phyloP scores from a whole-genome alignment of 2,888 invertebrate genomes.

The Cantharis rustica region DNA sequence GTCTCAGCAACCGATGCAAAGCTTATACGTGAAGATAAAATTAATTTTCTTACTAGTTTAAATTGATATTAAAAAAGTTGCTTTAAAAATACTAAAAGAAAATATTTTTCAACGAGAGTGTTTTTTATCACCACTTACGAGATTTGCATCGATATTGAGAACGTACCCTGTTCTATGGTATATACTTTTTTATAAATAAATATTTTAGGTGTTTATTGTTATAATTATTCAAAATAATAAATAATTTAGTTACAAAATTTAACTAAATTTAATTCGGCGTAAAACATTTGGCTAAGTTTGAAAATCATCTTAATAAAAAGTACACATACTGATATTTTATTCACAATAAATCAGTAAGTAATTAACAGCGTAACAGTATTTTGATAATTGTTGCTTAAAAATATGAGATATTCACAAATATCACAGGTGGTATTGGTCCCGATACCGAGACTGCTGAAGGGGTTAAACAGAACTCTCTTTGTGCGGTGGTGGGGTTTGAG shows the following conservation, averaged over 20 bases:
- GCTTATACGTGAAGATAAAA: too few relatives aligned
- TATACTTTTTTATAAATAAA: neutral
- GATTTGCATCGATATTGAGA: too few relatives aligned
- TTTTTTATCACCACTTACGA: too few relatives aligned
- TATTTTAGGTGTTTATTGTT: neutral
- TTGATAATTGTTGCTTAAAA: conserved; percentile 53
- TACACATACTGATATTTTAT: conserved; percentile 52
- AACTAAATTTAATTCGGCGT: neutral
- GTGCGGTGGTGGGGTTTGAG: conserved; percentile 55
- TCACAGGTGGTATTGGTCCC: conserved; percentile 59
- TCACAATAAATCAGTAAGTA: conserved; percentile 47
- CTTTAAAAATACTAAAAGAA: too few relatives aligned
- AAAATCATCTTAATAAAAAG: neutral
- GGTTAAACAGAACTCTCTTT: conserved; percentile 57
- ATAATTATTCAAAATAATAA: neutral
- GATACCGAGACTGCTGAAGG: conserved; percentile 52
- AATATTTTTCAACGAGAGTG: too few relatives aligned
- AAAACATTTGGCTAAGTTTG: neutral
- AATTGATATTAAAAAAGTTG: too few relatives aligned
- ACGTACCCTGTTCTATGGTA: too few relatives aligned
- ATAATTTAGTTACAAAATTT: neutral
- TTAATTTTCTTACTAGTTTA: too few relatives aligned
- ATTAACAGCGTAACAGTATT: conserved; percentile 47
- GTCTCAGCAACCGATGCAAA: too few relatives aligned
- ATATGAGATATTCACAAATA: conserved; percentile 58